These are phyloP conservation scores for Frankliniella intonsa DNA, from an alignment of 2,888 invertebrate species.

Conservation along the genomic window DNA sequence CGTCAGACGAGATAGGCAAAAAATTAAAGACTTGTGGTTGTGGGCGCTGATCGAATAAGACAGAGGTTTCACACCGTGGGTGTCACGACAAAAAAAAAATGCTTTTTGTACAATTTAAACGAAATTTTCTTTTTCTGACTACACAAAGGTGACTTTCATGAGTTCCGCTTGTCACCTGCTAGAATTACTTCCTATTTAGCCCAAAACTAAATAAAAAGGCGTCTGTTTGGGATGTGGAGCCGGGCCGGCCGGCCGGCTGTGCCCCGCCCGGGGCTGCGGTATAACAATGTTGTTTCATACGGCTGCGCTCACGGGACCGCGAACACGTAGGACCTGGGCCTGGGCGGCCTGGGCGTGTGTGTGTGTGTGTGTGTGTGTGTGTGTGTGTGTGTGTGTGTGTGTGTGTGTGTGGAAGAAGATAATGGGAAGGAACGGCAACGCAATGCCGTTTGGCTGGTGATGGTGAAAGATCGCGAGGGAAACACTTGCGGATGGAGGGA, in stretches of 20 bases:
- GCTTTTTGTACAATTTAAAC: no score
- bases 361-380: background rate
- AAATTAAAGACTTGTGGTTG: no score
- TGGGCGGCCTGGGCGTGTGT: no score
- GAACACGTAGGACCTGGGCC: background rate
- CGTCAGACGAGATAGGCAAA: no score
- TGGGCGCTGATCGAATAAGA: no score
- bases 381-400: background rate
- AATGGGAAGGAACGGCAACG: conserved; percentile 26
- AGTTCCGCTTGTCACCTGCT: background rate
- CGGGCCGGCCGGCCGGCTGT: background rate
- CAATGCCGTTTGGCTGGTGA: background rate
- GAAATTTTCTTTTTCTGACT: no score
- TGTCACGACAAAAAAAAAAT: no score
- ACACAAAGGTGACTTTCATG: background rate
- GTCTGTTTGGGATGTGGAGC: background rate
- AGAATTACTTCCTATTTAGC: no score
- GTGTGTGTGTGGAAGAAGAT: conserved; percentile 19
- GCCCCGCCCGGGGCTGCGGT: conserved; percentile 30
- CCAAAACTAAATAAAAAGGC: no score
- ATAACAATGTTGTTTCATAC: background rate
- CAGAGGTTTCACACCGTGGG: no score
- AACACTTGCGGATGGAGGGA: background rate
- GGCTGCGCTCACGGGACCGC: conserved; percentile 28
- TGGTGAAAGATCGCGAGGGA: conserved; percentile 21